Conservation (phyloP, 2,113 vertebrate species). For the Gymnobelideus leadbeateri region DNA sequence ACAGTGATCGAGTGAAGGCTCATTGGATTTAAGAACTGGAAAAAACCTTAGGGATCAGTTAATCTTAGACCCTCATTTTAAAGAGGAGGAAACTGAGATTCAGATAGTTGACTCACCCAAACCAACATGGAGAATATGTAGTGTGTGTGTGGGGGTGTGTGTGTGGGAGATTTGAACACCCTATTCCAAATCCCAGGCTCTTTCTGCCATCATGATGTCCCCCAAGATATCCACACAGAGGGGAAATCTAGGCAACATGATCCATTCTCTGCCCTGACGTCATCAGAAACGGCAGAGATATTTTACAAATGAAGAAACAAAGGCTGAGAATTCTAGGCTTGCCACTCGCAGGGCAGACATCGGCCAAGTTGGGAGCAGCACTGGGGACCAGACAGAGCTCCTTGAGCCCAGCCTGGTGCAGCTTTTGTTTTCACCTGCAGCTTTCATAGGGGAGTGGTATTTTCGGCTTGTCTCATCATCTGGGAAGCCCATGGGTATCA, state of each 20-base stretch:
- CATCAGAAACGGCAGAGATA: not conserved
- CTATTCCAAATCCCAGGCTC: not conserved
- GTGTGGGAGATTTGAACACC: not conserved
- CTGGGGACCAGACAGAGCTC: rapidly evolving
- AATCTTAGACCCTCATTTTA: not conserved
- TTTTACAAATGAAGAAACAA: not conserved
- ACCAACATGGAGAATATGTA: not conserved
- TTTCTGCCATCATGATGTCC: not conserved
- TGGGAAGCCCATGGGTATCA: slow-evolving; percentile 30
- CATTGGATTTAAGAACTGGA: not conserved
- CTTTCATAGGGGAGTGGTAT: not conserved
- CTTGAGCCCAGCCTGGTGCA: rapidly evolving
- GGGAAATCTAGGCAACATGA: not conserved
- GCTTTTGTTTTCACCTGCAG: not conserved
- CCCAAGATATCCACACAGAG: not conserved
- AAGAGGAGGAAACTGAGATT: not conserved
- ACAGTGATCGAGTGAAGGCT: not conserved
- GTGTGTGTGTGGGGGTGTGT: not conserved
- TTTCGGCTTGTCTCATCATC: not conserved
- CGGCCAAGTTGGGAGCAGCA: not conserved
- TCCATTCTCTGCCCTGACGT: not conserved
- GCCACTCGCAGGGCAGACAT: not conserved
- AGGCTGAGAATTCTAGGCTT: not conserved
- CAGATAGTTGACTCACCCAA: not conserved
- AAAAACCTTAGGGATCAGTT: not conserved